phyloP scores from a whole-genome alignment of 2,888 invertebrate genomes.

The Thumatha senex region DNA sequence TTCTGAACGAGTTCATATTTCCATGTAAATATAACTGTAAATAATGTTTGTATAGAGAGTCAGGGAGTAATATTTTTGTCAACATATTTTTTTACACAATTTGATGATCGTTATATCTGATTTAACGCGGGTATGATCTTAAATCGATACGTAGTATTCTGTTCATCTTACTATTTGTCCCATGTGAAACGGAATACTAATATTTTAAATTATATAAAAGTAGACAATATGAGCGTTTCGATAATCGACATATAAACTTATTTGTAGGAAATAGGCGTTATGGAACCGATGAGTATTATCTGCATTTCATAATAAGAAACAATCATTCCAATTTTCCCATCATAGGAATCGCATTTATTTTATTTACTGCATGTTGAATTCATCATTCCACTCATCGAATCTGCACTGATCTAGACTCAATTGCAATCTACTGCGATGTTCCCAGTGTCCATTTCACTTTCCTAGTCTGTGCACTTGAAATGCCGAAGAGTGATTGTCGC shows the following conservation, averaged over 20 bases:
- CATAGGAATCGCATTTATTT: constrained; percentile 18
- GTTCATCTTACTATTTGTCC: constrained; percentile 28
- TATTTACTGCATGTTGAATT: constrained; percentile 36
- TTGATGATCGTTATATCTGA: constrained; percentile 42
- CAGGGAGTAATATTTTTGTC: constrained; percentile 69
- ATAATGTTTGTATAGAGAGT: constrained; percentile 74
- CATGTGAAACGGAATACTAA: constrained; percentile 21
- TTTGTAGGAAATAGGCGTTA: constrained; percentile 36
- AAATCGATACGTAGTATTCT: constrained; percentile 26
- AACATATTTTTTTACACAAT: constrained; percentile 72
- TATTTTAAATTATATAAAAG: constrained; percentile 12
- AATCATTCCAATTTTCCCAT: constrained; percentile 56
- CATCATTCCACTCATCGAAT: constrained; percentile 34
- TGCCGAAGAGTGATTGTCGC: constrained; percentile 80
- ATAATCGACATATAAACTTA: constrained; percentile 20
- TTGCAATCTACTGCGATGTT: constrained; percentile 35
- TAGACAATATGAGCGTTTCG: constrained; percentile 16
- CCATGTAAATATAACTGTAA: constrained; percentile 67
- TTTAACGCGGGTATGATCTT: constrained; percentile 28
- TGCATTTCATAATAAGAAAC: constrained; percentile 36
- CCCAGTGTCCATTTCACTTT: constrained; percentile 73
- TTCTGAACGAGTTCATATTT: constrained; percentile 24
- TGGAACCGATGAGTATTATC: constrained; percentile 64
- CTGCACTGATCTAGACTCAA: constrained; percentile 16
- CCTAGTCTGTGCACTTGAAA: constrained; percentile 75